Conservation (phyloP, 23 tunicate genomes). For the Ascidia mentula region DNA sequence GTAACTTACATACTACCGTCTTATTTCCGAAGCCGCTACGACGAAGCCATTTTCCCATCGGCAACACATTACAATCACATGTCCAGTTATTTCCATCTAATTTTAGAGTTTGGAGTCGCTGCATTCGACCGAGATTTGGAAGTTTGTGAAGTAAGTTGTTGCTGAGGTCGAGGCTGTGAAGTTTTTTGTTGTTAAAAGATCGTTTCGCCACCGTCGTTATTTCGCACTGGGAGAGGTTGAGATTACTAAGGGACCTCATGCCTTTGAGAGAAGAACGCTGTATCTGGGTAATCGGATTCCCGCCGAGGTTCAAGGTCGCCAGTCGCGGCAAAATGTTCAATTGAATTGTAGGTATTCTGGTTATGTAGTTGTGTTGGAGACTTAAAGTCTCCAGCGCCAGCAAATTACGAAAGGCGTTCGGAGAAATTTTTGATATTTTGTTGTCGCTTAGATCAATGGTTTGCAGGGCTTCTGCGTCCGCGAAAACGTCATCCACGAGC, state of each 20-base stretch:
- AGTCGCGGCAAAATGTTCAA: constrained; percentile 13
- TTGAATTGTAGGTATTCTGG: constrained; percentile 23
- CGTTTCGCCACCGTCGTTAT: constrained; percentile 19
- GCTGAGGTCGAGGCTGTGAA: constrained; percentile 16
- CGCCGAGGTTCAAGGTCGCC: background rate
- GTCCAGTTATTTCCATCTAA: constrained; percentile 23
- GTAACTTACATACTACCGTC: constrained; percentile 13
- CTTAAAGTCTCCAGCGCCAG: constrained; percentile 20
- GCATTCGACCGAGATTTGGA: constrained; percentile 41
- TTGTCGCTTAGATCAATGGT: constrained; percentile 31
- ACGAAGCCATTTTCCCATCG: constrained; percentile 33
- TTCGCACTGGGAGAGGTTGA: constrained; percentile 19
- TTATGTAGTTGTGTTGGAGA: constrained; percentile 17
- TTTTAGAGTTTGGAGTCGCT: background rate
- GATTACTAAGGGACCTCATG: constrained; percentile 6
- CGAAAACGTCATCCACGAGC: constrained; percentile 19
- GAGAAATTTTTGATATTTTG: constrained; percentile 30
- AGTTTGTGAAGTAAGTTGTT: constrained; percentile 5
- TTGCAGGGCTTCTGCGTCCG: constrained; percentile 6
- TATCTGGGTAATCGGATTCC: constrained; percentile 22
- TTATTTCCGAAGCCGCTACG: constrained; percentile 1
- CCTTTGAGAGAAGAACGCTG: constrained; percentile 17
- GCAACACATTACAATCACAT: constrained; percentile 27
- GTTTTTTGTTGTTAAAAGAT: constrained; percentile 21
- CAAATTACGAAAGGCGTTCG: constrained; percentile 29